Conservation (phyloP, 2,888 invertebrate species). For the Argyresthia goedartella region DNA sequence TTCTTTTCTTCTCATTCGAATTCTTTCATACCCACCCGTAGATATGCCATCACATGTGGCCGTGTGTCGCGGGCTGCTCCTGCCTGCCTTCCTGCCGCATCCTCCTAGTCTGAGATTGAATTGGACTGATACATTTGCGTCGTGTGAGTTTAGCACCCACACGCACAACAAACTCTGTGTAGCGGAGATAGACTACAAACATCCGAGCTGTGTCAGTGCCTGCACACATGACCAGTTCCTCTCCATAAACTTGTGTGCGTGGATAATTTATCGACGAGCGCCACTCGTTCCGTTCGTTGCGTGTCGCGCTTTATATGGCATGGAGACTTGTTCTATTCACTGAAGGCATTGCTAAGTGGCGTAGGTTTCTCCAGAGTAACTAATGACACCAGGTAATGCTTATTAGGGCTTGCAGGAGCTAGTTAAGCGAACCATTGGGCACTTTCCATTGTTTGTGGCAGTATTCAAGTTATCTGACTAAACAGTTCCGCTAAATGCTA, state of each 20-base stretch:
- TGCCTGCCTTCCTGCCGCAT: neutral
- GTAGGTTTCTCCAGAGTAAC: constrained; percentile 61
- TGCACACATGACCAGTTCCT: neutral
- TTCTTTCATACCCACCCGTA: no score
- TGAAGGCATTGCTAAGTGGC: constrained; percentile 52
- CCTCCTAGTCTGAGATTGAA: constrained; percentile 17
- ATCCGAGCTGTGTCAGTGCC: neutral
- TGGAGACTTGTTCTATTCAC: constrained; percentile 51
- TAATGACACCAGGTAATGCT: constrained; percentile 21
- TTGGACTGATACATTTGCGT: constrained; percentile 17
- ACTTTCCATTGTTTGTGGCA: neutral
- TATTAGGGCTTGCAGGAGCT: neutral
- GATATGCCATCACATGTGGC: no score
- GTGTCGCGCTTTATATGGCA: constrained; percentile 53
- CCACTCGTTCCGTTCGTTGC: constrained; percentile 21
- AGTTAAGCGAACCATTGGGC: neutral
- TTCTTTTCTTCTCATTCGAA: no score
- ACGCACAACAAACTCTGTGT: neutral
- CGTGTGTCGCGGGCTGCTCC: no score
- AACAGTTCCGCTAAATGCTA: neutral
- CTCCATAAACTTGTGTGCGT: constrained; percentile 26
- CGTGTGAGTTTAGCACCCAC: constrained; percentile 11
- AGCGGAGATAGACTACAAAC: neutral
- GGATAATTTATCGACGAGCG: constrained; percentile 46
- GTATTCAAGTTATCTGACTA: neutral